A percentile compares a stretch with the other conserved stretches of the same genome.
phyloP scores from a whole-genome alignment of 2,113 vertebrate genomes.

The Neolamprologus devosi region DNA sequence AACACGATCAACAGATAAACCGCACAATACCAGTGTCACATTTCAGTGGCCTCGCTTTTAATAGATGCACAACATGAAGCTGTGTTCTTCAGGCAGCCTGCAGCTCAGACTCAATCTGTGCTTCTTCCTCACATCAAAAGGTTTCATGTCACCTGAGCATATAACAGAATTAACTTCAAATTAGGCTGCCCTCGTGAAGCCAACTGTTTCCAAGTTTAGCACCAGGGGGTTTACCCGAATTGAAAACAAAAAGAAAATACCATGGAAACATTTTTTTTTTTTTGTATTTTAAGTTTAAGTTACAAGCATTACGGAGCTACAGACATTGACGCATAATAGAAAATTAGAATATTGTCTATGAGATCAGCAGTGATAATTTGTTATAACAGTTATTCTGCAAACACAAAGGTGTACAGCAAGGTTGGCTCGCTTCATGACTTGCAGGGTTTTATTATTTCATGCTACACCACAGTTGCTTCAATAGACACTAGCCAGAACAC shows the following conservation, averaged over 20 bases:
- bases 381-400: not conserved
- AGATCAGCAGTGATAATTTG: not conserved
- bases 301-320: not conserved
- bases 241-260: not conserved
- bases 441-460: not conserved
- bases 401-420: not conserved
- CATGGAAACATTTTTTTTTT: not conserved
- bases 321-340: not conserved
- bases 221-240: not conserved
- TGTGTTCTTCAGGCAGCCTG: not conserved
- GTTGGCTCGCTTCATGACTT: not conserved
- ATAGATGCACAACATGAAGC: not conserved
- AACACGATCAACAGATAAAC: not conserved
- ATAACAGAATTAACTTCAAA: not conserved
- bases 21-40: not conserved
- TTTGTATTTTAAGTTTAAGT: not conserved
- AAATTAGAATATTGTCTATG: not conserved
- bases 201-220: not conserved
- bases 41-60: not conserved
- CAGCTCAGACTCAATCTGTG: not conserved
- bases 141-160: not conserved
- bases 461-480: not conserved
- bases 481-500: not conserved
- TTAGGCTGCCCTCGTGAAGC: not conserved
- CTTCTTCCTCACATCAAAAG: not conserved